Evolutionary conservation across 2,113 vertebrate genomes (phyloP).

Genomic region (Vimba vimba): DNA sequence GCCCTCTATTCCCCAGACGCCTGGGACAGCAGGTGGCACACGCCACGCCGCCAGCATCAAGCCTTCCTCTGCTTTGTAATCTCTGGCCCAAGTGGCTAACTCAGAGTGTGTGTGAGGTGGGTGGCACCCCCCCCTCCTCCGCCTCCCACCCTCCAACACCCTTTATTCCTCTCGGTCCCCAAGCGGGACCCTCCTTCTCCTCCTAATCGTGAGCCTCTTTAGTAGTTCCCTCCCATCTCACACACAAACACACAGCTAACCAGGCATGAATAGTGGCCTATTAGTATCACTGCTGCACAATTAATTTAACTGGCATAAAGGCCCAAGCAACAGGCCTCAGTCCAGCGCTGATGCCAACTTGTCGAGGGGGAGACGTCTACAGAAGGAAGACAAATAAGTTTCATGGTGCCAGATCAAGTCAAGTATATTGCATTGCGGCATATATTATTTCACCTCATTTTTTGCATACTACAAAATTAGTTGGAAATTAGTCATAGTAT

Average conservation of each 20-base stretch:
- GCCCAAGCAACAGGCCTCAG: conserved; percentile 41
- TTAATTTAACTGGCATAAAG: conserved; percentile 76
- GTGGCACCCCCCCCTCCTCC: conserved; percentile 49
- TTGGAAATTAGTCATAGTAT: neutral
- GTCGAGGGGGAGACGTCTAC: conserved; percentile 71
- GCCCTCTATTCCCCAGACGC: conserved; percentile 71
- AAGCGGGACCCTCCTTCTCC: conserved; percentile 56
- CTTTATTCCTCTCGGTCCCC: conserved; percentile 49
- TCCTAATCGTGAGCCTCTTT: conserved; percentile 73
- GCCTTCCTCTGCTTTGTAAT: conserved; percentile 56
- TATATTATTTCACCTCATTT: neutral
- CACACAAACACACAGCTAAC: conserved; percentile 68
- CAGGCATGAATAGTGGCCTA: conserved; percentile 79
- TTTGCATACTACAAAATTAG: neutral
- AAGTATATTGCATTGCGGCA: neutral
- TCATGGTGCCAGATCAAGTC: neutral
- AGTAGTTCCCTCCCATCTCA: conserved; percentile 58
- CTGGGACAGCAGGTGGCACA: conserved; percentile 79
- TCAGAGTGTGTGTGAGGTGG: conserved; percentile 52
- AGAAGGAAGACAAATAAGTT: conserved; percentile 47
- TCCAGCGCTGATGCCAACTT: conserved; percentile 66
- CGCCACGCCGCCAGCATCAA: conserved; percentile 66
- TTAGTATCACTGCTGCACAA: conserved; percentile 79
- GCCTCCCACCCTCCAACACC: conserved; percentile 10
- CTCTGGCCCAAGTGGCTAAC: conserved; percentile 42